Conservation (phyloP, 2,113 vertebrate species). For the Hemiprocne comata region DNA sequence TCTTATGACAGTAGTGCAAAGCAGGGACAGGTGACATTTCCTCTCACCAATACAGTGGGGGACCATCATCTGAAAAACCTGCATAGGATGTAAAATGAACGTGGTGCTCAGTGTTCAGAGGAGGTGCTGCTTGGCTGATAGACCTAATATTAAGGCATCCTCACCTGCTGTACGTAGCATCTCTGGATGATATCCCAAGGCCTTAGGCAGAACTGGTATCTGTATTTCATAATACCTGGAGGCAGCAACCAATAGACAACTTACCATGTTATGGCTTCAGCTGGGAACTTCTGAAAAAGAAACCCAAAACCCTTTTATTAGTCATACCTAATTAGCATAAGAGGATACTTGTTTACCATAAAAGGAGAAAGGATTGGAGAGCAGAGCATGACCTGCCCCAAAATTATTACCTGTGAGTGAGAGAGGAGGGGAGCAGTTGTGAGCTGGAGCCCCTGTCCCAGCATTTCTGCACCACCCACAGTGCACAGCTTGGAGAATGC, state of each 20-base stretch:
- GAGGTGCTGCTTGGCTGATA: background rate
- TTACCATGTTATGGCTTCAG: background rate
- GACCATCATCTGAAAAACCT: background rate
- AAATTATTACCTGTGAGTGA: background rate
- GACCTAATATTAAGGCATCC: background rate
- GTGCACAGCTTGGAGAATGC: rapidly evolving
- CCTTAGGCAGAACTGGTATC: background rate
- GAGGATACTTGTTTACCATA: background rate
- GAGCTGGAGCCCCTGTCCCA: background rate
- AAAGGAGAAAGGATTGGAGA: background rate
- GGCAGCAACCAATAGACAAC: background rate
- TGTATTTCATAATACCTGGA: background rate
- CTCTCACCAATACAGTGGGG: background rate
- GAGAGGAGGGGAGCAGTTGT: background rate
- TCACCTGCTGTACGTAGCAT: background rate
- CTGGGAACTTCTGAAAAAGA: background rate
- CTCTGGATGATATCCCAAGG: background rate
- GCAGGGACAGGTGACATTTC: background rate
- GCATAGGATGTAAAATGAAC: rapidly evolving
- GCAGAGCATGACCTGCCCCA: background rate
- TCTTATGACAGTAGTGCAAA: rapidly evolving
- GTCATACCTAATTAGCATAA: background rate
- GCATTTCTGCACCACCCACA: background rate
- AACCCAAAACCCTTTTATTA: background rate
- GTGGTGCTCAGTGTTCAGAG: background rate